Conservation (phyloP, 2,113 vertebrate species). For the Rhinopomastus cyanomelas region DNA sequence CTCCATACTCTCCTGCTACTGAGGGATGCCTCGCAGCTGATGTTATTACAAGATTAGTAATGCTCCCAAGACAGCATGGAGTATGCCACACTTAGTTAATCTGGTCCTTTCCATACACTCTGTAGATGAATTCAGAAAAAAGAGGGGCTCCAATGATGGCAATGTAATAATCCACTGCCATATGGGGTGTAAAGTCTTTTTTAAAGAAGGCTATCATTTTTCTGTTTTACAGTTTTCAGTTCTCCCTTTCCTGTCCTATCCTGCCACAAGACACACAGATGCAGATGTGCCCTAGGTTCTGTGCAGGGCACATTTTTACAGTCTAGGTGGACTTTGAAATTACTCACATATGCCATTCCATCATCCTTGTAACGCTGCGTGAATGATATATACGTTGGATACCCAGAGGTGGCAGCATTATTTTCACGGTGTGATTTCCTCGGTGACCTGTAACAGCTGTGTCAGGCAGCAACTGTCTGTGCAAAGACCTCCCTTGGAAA, state of each 20-base stretch:
- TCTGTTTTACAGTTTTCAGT: neutral
- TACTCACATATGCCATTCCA: neutral
- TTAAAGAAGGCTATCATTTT: neutral
- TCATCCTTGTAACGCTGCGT: neutral
- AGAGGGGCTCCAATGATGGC: neutral
- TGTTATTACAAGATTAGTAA: neutral
- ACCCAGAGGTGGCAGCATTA: neutral
- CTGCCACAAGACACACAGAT: neutral
- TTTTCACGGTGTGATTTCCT: neutral
- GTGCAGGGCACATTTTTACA: neutral
- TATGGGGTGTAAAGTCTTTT: neutral
- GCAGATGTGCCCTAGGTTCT: neutral
- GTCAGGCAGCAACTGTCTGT: neutral
- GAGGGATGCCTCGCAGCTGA: neutral
- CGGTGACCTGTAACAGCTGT: conserved; percentile 17
- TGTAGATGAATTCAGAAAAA: neutral
- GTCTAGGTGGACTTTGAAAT: neutral
- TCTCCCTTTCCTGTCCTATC: neutral
- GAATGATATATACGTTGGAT: neutral
- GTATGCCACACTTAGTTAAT: neutral
- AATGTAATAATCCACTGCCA: neutral
- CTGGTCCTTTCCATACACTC: neutral
- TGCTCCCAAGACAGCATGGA: neutral
- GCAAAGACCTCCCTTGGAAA: neutral
- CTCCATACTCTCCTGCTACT: neutral